A percentile compares a stretch with the other conserved stretches of the same genome.
These are phyloP conservation scores for Hyppa rectilinea DNA, from an alignment of 2,888 invertebrate species.

Conservation along the genomic window DNA sequence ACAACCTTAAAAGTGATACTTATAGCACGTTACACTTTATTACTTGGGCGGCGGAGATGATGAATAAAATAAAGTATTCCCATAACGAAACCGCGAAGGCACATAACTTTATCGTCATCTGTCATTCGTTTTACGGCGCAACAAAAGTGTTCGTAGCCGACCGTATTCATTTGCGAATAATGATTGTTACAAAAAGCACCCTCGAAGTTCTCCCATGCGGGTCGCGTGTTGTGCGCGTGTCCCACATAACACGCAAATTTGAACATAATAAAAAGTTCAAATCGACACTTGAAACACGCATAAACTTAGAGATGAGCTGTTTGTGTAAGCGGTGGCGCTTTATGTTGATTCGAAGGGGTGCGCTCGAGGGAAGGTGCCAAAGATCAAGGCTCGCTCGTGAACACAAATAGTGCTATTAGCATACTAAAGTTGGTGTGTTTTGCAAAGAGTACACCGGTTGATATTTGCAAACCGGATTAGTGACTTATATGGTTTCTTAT, in stretches of 20 bases:
- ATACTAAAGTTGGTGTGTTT: constrained; percentile 77
- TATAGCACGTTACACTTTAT: constrained; percentile 56
- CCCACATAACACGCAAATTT: constrained; percentile 87
- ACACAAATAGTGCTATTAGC: constrained; percentile 79
- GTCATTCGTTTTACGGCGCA: constrained; percentile 72
- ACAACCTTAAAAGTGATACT: constrained; percentile 51
- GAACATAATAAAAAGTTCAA: constrained; percentile 81
- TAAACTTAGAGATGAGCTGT: constrained; percentile 76
- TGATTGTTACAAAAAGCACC: constrained; percentile 75
- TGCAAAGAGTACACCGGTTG: constrained; percentile 81
- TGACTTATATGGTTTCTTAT: constrained; percentile 66
- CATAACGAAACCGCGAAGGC: constrained; percentile 72
- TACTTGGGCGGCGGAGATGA: constrained; percentile 57
- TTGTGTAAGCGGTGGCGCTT: constrained; percentile 68
- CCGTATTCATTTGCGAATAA: constrained; percentile 78
- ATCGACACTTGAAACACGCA: constrained; percentile 79
- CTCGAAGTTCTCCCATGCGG: constrained; percentile 80
- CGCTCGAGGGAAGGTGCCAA: constrained; percentile 80
- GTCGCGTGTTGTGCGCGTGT: constrained; percentile 88
- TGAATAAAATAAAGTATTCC: constrained; percentile 69
- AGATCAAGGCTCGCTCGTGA: constrained; percentile 76
- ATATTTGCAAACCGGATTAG: constrained; percentile 83
- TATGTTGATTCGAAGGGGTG: constrained; percentile 75
- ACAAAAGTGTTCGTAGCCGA: constrained; percentile 68
- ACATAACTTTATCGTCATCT: constrained; percentile 68